phyloP scores from a whole-genome alignment of 2,888 invertebrate genomes.

The Dugesia japonica region DNA sequence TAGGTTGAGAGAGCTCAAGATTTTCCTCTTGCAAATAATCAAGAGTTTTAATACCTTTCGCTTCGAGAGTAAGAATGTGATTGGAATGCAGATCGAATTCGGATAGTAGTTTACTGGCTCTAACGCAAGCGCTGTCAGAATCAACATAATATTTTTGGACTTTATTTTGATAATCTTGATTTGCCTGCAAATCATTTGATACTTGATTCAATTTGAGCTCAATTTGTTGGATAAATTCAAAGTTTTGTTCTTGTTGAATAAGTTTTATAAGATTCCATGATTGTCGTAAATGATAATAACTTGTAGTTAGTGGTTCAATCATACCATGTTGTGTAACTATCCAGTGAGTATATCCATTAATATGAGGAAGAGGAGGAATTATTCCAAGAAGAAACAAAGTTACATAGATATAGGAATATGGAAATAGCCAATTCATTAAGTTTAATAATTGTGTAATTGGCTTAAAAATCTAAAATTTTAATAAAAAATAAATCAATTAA shows the following conservation, averaged over 20 bases:
- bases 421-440: too few relatives aligned
- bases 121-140: slow-evolving; percentile 56
- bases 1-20: neutral
- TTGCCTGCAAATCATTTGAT: slow-evolving; percentile 20
- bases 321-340: slow-evolving; percentile 61
- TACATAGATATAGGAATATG: too few relatives aligned
- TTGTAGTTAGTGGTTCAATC: slow-evolving; percentile 6
- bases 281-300: slow-evolving; percentile 55
- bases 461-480: too few relatives aligned
- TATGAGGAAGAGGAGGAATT: neutral
- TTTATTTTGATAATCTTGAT: slow-evolving; percentile 52
- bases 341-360: slow-evolving; percentile 47
- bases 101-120: slow-evolving; percentile 55
- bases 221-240: slow-evolving; percentile 38
- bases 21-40: neutral
- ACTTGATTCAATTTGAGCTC: slow-evolving; percentile 35
- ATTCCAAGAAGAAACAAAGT: neutral
- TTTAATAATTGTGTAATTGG: too few relatives aligned
- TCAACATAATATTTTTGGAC: slow-evolving; percentile 54
- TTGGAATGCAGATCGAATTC: slow-evolving; percentile 55
- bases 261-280: slow-evolving; percentile 62
- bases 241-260: slow-evolving; percentile 60
- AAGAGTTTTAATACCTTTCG: slow-evolving; percentile 41
- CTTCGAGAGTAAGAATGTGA: slow-evolving; percentile 46
- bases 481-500: too few relatives aligned